phyloP scores from a whole-genome alignment of 2,888 invertebrate genomes.

The Ramazzottius varieornatus region DNA sequence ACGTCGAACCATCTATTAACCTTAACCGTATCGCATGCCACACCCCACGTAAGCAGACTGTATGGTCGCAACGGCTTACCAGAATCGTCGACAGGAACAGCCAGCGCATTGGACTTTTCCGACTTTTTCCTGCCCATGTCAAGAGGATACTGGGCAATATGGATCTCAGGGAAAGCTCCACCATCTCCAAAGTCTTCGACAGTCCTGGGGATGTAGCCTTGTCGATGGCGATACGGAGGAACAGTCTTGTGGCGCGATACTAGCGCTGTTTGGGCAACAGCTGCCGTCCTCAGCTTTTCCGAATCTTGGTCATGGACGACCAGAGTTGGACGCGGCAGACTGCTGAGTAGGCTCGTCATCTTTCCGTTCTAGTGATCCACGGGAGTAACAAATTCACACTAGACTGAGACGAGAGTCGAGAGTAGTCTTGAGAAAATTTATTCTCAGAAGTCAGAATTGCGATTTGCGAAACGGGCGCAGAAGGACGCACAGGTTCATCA shows the following conservation, averaged over 20 bases:
- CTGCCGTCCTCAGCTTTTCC: slow-evolving; percentile 32
- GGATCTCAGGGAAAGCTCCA: slow-evolving; percentile 90
- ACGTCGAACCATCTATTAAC: too few species aligned
- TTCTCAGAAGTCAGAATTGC: too few species aligned
- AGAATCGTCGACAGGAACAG: slow-evolving; percentile 70
- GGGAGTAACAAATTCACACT: too few species aligned
- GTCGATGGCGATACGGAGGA: slow-evolving; percentile 78
- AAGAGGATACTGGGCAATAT: slow-evolving; percentile 79
- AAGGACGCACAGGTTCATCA: too few species aligned
- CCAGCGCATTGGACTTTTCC: slow-evolving; percentile 49
- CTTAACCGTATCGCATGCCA: too few species aligned
- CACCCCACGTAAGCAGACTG: too few species aligned
- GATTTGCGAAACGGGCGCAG: too few species aligned
- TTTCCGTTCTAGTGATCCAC: too few species aligned
- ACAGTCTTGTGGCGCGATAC: slow-evolving; percentile 11
- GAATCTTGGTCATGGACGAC: slow-evolving; percentile 66
- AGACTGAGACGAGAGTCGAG: too few species aligned
- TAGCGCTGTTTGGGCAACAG: slow-evolving; percentile 28
- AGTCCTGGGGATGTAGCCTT: slow-evolving; percentile 68
- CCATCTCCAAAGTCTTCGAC: slow-evolving; percentile 64
- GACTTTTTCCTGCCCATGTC: slow-evolving; percentile 50
- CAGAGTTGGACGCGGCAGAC: slow-evolving; percentile 63
- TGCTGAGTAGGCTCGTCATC: slow-evolving; percentile 26
- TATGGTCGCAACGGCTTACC: too few species aligned
- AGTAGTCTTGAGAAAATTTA: too few species aligned